Evolutionary conservation across 2,888 invertebrate species (phyloP), one percentile per base, ranked within the genome.

Genomic region (Sarcophaga carnaria): DNA sequence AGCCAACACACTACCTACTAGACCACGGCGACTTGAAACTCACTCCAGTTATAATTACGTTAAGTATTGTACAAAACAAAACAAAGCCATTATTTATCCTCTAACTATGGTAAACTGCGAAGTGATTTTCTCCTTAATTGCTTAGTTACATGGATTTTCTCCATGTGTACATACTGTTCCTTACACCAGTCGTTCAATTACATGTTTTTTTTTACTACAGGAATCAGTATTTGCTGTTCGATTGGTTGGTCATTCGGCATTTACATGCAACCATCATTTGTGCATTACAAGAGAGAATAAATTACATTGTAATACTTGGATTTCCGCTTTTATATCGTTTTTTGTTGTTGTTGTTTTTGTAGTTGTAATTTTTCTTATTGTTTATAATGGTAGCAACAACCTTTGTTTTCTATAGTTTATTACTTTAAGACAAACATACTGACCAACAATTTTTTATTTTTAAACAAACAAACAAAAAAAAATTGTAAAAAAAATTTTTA

Each of bases 311-410:
- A 59, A 22, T 62, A 54, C 54, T 17, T 54, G 4, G 45, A 67
- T 60, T 77, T 77, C 77, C 77, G 77, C 45, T 27, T 77, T 67
- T 12, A 67, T 54, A 54, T 54, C 17, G 14, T 14, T 54, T 8
- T 17, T 22, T 22, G 22, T 22, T 49, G 12, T 49, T 49, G 12
- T 2, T 54, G 14, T 22, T 49, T 4, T 49, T 49, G 12, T 2
- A 14, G 14, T 37, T 37, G 37, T 37, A 8, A 10, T 54, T 54
- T 12, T 54, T 54, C 54, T 17, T 54, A 17, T 54, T 54, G 54
- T 5, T 14, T 14, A 14, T 14, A 54, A 54, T 54, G 54, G 17
- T 54, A 12, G 5, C 17, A 54, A 54, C 54, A 54, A 54, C 54
- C 54, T 54, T 54, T 54, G 54, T 54, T 54, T 54, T 54, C 54